Evolutionary conservation across 2,797 vertebrate genomes (phyloP), one percentile per base, ranked within the genome.

Genomic region (Lagocephalus sceleratus): DNA sequence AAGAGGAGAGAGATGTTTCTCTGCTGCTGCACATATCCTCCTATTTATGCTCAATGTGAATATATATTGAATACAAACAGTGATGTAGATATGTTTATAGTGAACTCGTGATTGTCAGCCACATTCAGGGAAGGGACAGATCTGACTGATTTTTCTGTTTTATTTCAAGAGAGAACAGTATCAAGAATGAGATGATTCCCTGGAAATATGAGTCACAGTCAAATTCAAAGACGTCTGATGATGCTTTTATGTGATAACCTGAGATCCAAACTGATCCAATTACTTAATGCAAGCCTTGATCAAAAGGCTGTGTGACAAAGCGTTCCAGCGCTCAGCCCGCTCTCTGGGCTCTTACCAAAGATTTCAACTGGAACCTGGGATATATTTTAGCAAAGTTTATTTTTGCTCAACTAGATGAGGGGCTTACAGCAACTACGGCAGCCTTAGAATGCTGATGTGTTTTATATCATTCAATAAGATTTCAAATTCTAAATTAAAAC

Each of bases 1-100:
- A 70, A 63, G 70, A 39, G 49, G 57, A 65, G 73, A 63, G 73
- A 55, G 62, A 39, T 63, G 53, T 42, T 63, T 54, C 12, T 63
- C 54, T 56, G 21, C 59, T 65, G 66, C 52, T 49, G 46, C 38
- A 55, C 50, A 60, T 48, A 47, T 56, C 46, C 40, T 70, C 62
- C 47, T 10, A 42, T n/a, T n/a, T 9, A 45, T 38, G 67, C 62
- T 51, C 53, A 70, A 60, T 49, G 48, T 14, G 41, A 65, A 35
- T 54, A 20, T 46, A 51, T 42, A 19, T 29, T 42, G 41, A 43
- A 3, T 43, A 19, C 41, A 20, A 19, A 43, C 19, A 43, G 3
- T 19, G 10, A 20, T 20, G 4, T 29, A 14, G 32, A 3, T 35
- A 35, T 3, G 32, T 10, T 35, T 14, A 11, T 32, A 35, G 14